Evolutionary conservation across 1,140 invertebrate genomes (phyloP), one percentile per base, ranked within the genome.

Genomic region (Camponotus pennsylvanicus): DNA sequence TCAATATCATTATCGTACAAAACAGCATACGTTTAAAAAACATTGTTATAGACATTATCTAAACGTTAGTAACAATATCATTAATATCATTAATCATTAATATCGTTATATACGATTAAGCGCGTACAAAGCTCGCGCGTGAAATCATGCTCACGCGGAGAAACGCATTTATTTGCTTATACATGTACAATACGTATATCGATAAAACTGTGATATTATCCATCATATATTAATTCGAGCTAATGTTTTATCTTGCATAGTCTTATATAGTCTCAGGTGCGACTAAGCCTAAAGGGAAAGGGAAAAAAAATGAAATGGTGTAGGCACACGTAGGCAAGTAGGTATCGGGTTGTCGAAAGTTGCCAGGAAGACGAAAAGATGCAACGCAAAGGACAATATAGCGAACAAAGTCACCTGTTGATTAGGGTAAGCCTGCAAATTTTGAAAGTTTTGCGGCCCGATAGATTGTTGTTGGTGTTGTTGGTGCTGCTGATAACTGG

Each of bases 371-470:
- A 55, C 5, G n/a, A 15, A n/a, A 63, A 69, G 45, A 37, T 45
- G 13, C 4, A 6, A 52, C 45, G n/a, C 49, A 34, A 63, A 21
- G 9, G 18, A 18, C 15, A 27, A 57, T 7, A 70, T 11, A 42
- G 40, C 40, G 59, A 27, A 42, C 21, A 18, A 32, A 63, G 27
- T 91, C 70, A 95, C 95, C 94, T 95, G 95, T 76, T 94, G 92
- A 91, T 85, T 91, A 34, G 89, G 79, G 82, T 94, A 95, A 85
- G 89, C 87, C 77, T 93, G 92, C 86, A 94, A 92, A 90, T 93
- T 93, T 73, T 89, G 94, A 83, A 92, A 95, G 83, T 92, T 92
- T 42, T 94, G 95, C 7, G 83, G 52, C 13, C 32, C 76, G 27
- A 61, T 61, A 11, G 69, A 75, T 57, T 87, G 84, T 42, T 94